Base-by-base conservation (phyloP, 2,888 invertebrate genomes). In the Notodonta dromedarius region DNA sequence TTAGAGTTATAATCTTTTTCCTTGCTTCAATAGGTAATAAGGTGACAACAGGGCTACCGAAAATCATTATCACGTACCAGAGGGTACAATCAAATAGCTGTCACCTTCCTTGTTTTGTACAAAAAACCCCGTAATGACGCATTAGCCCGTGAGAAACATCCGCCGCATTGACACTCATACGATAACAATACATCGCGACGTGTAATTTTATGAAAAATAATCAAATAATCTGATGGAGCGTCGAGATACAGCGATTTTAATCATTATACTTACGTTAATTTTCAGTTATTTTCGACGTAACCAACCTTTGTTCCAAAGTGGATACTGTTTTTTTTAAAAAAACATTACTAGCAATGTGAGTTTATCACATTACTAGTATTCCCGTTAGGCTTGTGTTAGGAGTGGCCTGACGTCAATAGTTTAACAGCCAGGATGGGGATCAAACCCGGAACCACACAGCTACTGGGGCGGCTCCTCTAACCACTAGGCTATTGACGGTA, bases 161-260 rank as follows among this genome's bases (percentile, higher is more conserved):
- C 12, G 40, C n/a, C 40, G 6, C 40, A 40, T 39, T 55, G 40
- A 14, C 55, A 55, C 55, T 40, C 40, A 55, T 9, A 40, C 40
- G 13, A 55, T 14, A 40, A 14, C 16, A 16, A 40, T 14, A 55
- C 32, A 52, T 9, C 9, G 53, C 13, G 4, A 55, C 40, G 39
- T 39, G 55, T 55, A 55, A n/a, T 55, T 40, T 55, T 55, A 11
- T 52, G 52, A 55, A 55, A 55, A 55, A 55, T 16, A 55, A 55
- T 50, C 14, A 16, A 50, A 50, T 16, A 46, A 46, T 46, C n/a
- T 12, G 46, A 13, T 46, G 46, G 12, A 46, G 35, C 35, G 13
- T 46, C 7, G n/a, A n/a, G n/a, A 46, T 5, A 24, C 24, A 24
- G 24, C 24, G 24, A 2, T 24, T 24, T 24, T 24, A 24, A 24